Conservation (phyloP, 2,797 vertebrate species). For the Megaceryle alcyon region DNA sequence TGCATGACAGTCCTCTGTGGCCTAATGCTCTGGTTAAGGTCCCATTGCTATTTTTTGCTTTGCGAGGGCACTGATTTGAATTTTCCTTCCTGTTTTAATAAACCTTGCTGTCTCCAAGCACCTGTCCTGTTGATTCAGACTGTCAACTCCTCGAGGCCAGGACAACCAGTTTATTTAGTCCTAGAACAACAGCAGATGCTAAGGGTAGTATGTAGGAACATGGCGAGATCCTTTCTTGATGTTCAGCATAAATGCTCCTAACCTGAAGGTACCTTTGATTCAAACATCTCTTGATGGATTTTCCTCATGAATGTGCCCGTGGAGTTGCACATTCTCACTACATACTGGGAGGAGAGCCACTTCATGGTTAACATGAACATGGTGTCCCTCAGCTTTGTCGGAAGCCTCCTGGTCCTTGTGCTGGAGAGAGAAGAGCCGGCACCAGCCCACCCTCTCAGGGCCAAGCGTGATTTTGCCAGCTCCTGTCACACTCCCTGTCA, state of each 20-base stretch:
- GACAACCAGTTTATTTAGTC: background rate
- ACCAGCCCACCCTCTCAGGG: background rate
- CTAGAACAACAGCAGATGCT: background rate
- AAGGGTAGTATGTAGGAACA: background rate
- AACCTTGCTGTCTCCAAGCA: background rate
- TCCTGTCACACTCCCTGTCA: background rate
- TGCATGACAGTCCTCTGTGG: background rate
- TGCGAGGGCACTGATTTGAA: background rate
- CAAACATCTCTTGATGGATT: background rate
- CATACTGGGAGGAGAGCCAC: rapidly evolving
- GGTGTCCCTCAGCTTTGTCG: background rate
- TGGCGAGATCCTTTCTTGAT: background rate
- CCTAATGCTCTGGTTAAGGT: background rate
- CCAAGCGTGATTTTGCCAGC: rapidly evolving
- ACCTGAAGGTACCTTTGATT: background rate
- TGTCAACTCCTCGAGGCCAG: background rate
- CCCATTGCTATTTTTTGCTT: background rate
- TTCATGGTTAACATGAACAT: background rate
- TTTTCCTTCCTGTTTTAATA: background rate
- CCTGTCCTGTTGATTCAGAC: background rate
- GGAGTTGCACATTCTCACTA: background rate
- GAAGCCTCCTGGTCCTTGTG: no score
- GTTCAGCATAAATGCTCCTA: background rate
- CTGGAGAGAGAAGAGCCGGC: background rate
- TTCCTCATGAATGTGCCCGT: rapidly evolving